Conservation (phyloP, 1,140 invertebrate genomes). For the Brachionus angularis region DNA sequence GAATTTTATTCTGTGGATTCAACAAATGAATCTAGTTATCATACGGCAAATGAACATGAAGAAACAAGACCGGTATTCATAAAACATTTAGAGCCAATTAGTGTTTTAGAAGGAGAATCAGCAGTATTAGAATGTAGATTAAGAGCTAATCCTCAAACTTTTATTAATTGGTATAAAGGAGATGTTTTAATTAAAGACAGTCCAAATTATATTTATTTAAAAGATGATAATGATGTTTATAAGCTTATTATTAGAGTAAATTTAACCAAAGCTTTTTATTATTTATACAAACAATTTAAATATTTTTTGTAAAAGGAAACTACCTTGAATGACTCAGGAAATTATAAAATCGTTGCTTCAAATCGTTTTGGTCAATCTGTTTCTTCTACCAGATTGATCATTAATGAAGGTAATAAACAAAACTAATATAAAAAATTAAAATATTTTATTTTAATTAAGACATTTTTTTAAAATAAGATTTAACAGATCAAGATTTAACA, state of each 20-base stretch:
- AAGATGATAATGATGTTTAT: slow-evolving; percentile 8
- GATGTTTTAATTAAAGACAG: slow-evolving; percentile 9
- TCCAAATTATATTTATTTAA: slow-evolving; percentile 29
- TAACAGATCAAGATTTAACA: slow-evolving; percentile 41
- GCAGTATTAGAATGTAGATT: slow-evolving; percentile 22
- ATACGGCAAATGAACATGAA: slow-evolving; percentile 42
- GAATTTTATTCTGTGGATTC: slow-evolving; percentile 42
- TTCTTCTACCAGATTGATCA: neutral
- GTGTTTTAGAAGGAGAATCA: slow-evolving; percentile 28
- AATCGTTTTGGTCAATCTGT: slow-evolving; percentile 3
- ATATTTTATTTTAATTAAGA: neutral
- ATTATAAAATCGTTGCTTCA: slow-evolving; percentile 24
- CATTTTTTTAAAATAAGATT: neutral
- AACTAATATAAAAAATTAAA: neutral
- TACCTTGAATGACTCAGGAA: neutral
- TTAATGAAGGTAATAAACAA: neutral
- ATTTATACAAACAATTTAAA: neutral
- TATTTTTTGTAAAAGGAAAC: slow-evolving; percentile 11
- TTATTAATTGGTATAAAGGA: slow-evolving; percentile 22
- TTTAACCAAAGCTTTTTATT: neutral
- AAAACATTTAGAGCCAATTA: neutral
- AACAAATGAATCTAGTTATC: slow-evolving; percentile 33
- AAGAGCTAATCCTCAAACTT: neutral
- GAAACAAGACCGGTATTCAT: slow-evolving; percentile 3
- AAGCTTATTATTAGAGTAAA: slow-evolving; percentile 37